Evolutionary conservation across 2,797 vertebrate genomes (phyloP), one percentile per base, ranked within the genome.

Genomic region (Mormyrops boulengeri): DNA sequence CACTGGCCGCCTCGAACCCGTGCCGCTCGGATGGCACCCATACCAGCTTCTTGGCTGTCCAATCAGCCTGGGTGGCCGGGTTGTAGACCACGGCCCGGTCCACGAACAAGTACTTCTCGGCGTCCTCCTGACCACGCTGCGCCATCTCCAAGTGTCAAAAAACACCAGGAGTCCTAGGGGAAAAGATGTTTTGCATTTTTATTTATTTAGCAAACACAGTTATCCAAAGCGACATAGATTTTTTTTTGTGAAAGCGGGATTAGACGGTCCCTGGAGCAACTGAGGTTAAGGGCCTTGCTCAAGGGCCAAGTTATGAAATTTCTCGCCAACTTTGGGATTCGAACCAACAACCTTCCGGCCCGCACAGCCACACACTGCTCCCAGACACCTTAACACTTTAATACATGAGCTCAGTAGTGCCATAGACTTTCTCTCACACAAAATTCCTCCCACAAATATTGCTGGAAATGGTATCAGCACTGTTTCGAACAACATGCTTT

Each of bases 81-180:
- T 99, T 99, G 95, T 98, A 99, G 88, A 99, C 97, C 88, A 99
- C 97, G 50, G 98, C 98, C 92, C 98, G 97, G 91, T 99, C 98
- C 95, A 99, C 98, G 0, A 98, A 99, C 94, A 99, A 97, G 94
- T 99, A 99, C 57, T 97, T 95, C 96, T 99, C 98, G 0, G 98
- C 97, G 94, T 99, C 98, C 93, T 99, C 98, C 92, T 97, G 97
- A 44, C 97, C 97, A 88, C 98, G 95, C 95, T 98, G 97, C 87
- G 98, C 97, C 98, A 99, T 99, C 90, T 93, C 95, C 87, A 93
- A 92, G 93, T 95, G 87, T 84, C 90, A 88, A 34, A 91, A 89
- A 9, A 87, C 89, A 86, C 53, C 41, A 49, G 55, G 91, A 88
- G 92, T 92, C 94, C 94, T 95, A 1, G n/a, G 89, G 90, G 47